These are phyloP conservation scores for Callionymus lyra DNA, from an alignment of 2,113 vertebrate species.

Conservation along the genomic window DNA sequence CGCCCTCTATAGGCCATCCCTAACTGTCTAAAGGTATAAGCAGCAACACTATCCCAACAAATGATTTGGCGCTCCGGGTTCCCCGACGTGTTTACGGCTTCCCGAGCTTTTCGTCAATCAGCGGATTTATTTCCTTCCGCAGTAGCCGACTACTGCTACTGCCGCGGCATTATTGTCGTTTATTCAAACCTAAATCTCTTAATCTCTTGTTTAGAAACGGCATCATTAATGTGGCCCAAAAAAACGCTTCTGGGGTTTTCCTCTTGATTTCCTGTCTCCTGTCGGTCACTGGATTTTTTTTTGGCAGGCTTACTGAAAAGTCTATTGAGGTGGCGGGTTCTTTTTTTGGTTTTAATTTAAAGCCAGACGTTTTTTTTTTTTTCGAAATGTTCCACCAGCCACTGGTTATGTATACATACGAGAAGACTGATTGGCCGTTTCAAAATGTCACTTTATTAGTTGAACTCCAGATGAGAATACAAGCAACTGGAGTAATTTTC, in stretches of 20 bases:
- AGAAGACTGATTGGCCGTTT: too few species aligned
- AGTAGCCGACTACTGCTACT: conserved; percentile 1
- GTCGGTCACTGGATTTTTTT: conserved; percentile 18
- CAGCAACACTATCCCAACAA: too few species aligned
- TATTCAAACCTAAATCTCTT: conserved; percentile 18
- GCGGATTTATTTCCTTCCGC: conserved; percentile 10
- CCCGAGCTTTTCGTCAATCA: conserved; percentile 5
- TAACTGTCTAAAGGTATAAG: too few species aligned
- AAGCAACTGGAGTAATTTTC: too few species aligned
- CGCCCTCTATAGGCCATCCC: too few species aligned
- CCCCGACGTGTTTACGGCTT: not conserved
- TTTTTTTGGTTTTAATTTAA: conserved; percentile 35
- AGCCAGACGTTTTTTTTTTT: conserved; percentile 28
- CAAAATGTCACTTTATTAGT: too few species aligned
- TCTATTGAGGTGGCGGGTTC: conserved; percentile 17
- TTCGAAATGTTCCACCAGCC: conserved; percentile 10
- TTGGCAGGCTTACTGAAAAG: conserved; percentile 19
- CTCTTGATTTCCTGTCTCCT: conserved; percentile 1
- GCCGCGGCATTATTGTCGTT: conserved; percentile 16
- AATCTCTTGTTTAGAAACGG: conserved; percentile 17
- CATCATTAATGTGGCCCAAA: conserved; percentile 14
- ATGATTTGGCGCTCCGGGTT: too few species aligned
- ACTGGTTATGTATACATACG: not conserved
- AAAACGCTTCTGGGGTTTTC: conserved; percentile 8
- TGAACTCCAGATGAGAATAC: too few species aligned